phyloP scores from a whole-genome alignment of 2,888 invertebrate genomes.

The Melanostoma mellinum region DNA sequence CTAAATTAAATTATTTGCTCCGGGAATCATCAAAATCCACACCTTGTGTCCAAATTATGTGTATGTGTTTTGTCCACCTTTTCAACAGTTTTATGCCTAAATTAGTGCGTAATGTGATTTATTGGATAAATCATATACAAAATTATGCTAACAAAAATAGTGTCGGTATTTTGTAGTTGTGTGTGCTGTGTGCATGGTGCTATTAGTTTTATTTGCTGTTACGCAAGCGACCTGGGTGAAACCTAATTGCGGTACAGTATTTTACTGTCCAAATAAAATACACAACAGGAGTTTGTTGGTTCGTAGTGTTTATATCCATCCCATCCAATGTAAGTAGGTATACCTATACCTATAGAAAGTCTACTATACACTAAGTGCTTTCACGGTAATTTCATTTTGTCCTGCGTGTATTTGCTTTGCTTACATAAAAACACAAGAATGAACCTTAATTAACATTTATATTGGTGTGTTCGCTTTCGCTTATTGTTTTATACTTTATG shows the following conservation, averaged over 20 bases:
- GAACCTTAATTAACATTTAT: conserved; percentile 37
- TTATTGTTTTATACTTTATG: conserved; percentile 20
- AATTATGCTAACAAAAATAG: conserved; percentile 23
- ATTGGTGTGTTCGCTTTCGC: conserved; percentile 15
- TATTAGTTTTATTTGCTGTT: conserved; percentile 34
- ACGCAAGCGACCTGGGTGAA: conserved; percentile 45
- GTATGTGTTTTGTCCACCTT: too few relatives aligned
- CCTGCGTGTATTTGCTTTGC: conserved; percentile 41
- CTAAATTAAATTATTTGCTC: too few relatives aligned
- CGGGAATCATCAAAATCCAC: not conserved
- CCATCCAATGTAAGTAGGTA: not conserved
- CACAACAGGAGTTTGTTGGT: conserved; percentile 21
- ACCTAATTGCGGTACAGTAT: conserved; percentile 62
- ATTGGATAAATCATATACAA: conserved; percentile 36
- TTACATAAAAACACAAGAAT: conserved; percentile 20
- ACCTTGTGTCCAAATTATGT: not conserved
- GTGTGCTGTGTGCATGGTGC: conserved; percentile 7
- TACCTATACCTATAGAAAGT: not conserved
- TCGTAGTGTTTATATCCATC: conserved; percentile 4
- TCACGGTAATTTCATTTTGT: conserved; percentile 52
- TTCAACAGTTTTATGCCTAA: conserved; percentile 36
- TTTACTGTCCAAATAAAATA: conserved; percentile 61
- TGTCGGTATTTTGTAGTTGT: conserved; percentile 10
- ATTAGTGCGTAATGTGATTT: conserved; percentile 45
- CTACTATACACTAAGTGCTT: conserved; percentile 29